Evolutionary conservation across 64 coral and sea anemone species (phyloP), one percentile per base, ranked within the genome.

Genomic region (Anthopleura sola): DNA sequence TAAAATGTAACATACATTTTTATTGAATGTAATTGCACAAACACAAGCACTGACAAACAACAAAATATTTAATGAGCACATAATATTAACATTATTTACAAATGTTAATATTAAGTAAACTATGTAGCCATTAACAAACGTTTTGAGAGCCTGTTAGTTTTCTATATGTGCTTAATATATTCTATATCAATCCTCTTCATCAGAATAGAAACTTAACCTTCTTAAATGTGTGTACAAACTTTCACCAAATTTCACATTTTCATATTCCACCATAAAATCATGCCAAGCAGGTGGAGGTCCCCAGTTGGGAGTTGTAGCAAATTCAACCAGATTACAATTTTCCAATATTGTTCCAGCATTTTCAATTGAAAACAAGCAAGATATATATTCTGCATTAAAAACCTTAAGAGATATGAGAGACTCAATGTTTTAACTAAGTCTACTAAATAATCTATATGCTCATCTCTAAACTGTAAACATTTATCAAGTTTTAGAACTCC

Each of bases 251-350:
- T 66, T 66, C 10, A 66, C 60, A 66, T 66, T 24, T 66, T 66
- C 21, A 66, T n/a, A 66, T 66, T 66, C 60, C 60, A n/a, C 60
- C 60, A 66, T 66, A 66, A 66, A 1, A 66, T 24, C 60, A 66
- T n/a, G 60, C 60, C 60, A 66, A 66, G 60, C 60, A n/a, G 60
- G 60, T 28, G 60, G 60, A 66, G 60, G 60, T n/a, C 19, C 60
- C 60, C 60, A 66, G 20, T 66, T 66, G 60, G 60, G 60, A 66
- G 60, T 3, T 66, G 24, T 66, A 66, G 60, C 60, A 24, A 66
- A 66, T 66, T 66, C 60, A 66, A 66, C 60, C 20, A 66, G 60
- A 66, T 66, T 66, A 10, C 2, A 66, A 66, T 10, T 28, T 19
- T 16, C 55, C 55, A 58, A 58, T 19, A 58, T 58, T 58, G 55